phyloP scores from a whole-genome alignment of 1,140 invertebrate genomes.

The Drosophila guanche region DNA sequence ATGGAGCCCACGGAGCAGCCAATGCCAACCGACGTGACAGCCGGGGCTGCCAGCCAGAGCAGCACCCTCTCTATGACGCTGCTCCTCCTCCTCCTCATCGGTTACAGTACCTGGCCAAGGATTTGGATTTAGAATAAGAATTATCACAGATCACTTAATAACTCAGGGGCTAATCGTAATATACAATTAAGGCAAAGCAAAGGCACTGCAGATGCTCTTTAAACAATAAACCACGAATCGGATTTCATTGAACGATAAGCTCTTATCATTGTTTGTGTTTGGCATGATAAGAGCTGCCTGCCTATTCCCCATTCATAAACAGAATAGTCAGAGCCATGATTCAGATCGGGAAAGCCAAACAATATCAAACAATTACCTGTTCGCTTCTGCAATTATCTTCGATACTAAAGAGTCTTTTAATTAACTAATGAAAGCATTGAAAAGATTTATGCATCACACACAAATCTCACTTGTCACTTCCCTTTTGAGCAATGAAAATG shows the following conservation, averaged over 20 bases:
- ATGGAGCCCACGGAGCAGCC: conserved; percentile 22
- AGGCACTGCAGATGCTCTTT: background rate
- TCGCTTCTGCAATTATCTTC: too few species aligned
- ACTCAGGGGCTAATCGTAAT: conserved; percentile 65
- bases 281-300: too few species aligned
- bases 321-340: too few species aligned
- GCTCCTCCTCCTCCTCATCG: background rate
- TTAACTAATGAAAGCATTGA: background rate
- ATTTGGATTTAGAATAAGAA: conserved; percentile 26
- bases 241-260: too few species aligned
- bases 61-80: background rate
- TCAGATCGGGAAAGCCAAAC: too few species aligned
- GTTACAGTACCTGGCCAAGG: conserved; percentile 3
- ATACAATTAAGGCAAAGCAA: conserved; percentile 47
- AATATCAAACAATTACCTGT: too few species aligned
- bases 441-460: background rate
- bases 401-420: too few species aligned
- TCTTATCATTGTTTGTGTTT: too few species aligned
- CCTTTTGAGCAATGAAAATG: conserved; percentile 3
- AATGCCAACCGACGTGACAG: conserved; percentile 15
- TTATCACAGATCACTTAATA: conserved; percentile 28
- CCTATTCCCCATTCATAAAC: too few species aligned
- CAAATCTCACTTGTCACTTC: background rate
- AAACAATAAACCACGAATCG: too few species aligned
- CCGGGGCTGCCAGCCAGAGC: background rate